Evolutionary conservation across 2,888 invertebrate species (phyloP), one percentile per base, ranked within the genome.

Genomic region (Neuroscelio doddi): DNA sequence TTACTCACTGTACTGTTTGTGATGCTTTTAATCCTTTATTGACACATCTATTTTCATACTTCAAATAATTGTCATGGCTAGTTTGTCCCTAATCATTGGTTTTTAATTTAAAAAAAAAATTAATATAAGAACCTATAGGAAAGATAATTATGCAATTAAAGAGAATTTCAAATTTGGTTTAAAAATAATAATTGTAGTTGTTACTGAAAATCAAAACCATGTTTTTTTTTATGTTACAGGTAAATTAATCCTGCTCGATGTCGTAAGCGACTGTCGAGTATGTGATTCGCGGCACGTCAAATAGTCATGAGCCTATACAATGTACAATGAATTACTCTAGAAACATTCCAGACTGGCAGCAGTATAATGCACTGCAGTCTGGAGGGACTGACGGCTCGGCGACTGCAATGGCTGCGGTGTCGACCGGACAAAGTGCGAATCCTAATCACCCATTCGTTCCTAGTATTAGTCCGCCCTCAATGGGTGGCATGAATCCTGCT

Each of bases 321-420:
- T 83, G 83, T 80, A 82, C 83, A 81, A 83, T 83, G 83, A 83
- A 79, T 80, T 82, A 82, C 82, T 62, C 75, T 72, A 80, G 79
- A 70, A 83, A 77, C 68, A 78, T 83, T 80, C 81, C 83, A 73
- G 83, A 84, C 74, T 84, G 84, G 84, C 84, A 83, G 76, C 84
- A 83, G 64, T 84, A 80, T 76, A 82, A 80, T 73, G 71, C 78
- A 50, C 59, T 76, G 44, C 80, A 78, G 70, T 71, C 78, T 68
- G 73, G 73, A 65, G 74, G 74, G 36, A 65, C 73, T 34, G 78
- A 81, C 34, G 68, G 69, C 47, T 64, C 79, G 59, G 51, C 76
- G 30, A 56, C 68, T 26, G 53, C 68, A n/a, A 51, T 55, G 52
- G 67, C 67, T 32, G 69, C 62, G 45, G 62, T 78, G 61, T 38